Base-by-base conservation (phyloP, 1,140 invertebrate species). In the Drosophila takahashii region DNA sequence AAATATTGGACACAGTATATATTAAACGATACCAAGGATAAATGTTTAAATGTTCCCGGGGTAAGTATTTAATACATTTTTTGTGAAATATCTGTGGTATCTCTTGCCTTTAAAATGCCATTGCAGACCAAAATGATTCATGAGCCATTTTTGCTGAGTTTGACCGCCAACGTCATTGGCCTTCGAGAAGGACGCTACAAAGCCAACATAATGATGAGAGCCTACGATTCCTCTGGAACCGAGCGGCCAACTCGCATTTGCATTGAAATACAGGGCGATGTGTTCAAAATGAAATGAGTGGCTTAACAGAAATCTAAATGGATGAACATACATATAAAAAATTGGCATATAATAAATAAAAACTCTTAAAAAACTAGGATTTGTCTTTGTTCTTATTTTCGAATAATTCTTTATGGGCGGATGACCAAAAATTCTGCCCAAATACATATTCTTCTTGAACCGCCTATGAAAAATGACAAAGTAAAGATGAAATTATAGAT, bases 11-110 rank as follows among this genome's bases (percentile, higher is more conserved):
- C 47, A 0, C 0, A 16, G 11, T 16, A 81, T 13, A 0, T 72
- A 4, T 42, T 0, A 0, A 81, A 81, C 48, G 7, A 67, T 9
- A 36, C 59, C 0, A 47, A 29, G 22, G n/a, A 58, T 0, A 66
- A 50, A 34, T 81, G 79, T n/a, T 0, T 73, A 0, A 15, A 11
- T 22, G 39, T 34, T 4, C 66, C 47, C 9, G 78, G 78, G 15
- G 78, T 80, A 72, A 2, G 45, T 18, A 22, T 22, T 22, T 22
- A 22, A 22, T 22, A 22, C n/a, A 22, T 2, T 22, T 22, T 22
- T 2, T 22, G 3, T 22, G 22, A 22, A 22, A 22, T 22, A 22
- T 22, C 22, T 22, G 22, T 22, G 22, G 22, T 22, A 22, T 22
- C 22, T 22, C 22, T 22, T 22, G 22, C 22, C 22, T 22, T 22